Conservation (phyloP, 2,113 vertebrate species). For the Herpetotheres cachinnans region DNA sequence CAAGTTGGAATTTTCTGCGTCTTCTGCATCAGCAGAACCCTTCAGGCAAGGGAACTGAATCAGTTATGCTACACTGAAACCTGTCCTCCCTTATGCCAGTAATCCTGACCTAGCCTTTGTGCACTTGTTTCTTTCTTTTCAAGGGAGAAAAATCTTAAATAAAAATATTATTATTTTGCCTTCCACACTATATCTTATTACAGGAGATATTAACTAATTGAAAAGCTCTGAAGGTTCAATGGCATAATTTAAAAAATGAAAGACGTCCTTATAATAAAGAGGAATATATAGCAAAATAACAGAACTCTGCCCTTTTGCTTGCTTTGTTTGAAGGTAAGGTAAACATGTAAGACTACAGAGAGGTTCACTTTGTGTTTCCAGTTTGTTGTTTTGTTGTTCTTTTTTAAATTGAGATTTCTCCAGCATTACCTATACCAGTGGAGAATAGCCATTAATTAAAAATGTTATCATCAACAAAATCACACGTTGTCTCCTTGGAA, state of each 20-base stretch:
- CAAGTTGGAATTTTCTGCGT: neutral
- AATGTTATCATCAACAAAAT: neutral
- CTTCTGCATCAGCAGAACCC: neutral
- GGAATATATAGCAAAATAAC: neutral
- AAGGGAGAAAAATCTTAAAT: neutral
- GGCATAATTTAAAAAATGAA: neutral
- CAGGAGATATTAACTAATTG: neutral
- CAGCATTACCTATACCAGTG: neutral
- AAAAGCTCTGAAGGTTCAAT: neutral
- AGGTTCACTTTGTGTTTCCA: neutral
- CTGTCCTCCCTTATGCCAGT: neutral
- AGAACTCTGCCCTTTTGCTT: neutral
- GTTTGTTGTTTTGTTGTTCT: no score
- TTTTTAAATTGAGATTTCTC: neutral
- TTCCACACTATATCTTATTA: neutral
- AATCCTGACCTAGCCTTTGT: neutral
- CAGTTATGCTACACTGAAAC: neutral
- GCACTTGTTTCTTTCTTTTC: neutral
- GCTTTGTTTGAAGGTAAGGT: neutral
- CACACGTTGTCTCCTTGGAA: neutral
- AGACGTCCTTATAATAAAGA: neutral
- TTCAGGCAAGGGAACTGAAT: neutral
- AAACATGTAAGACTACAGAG: neutral
- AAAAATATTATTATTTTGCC: neutral
- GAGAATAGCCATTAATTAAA: neutral